These are phyloP conservation scores for Polydrusus tereticollis DNA, from an alignment of 2,888 invertebrate species.

Conservation along the genomic window DNA sequence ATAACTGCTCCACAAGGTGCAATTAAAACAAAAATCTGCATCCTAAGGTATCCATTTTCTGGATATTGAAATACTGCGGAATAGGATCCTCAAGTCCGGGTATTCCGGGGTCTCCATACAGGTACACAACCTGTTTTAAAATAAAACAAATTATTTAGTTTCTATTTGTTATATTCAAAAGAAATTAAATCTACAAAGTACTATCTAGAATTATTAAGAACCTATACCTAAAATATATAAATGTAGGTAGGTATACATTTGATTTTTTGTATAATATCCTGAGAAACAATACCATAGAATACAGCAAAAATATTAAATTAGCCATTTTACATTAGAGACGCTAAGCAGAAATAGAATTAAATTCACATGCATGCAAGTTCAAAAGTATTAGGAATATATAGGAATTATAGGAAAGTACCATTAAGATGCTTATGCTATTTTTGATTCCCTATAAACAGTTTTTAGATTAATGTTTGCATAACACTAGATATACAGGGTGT, in stretches of 20 bases:
- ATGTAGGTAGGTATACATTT: constrained; percentile 7
- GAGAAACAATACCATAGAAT: constrained; percentile 57
- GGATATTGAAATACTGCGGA: constrained; percentile 48
- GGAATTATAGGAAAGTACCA: too few relatives aligned
- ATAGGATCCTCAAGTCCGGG: constrained; percentile 51
- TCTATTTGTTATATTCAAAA: constrained; percentile 39
- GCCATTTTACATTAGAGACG: neutral
- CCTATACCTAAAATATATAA: constrained; percentile 5
- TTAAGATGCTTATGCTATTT: neutral
- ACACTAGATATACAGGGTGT: too few relatives aligned
- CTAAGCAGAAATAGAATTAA: constrained; percentile 5
- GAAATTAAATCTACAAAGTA: constrained; percentile 7
- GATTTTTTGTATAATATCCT: constrained; percentile 51
- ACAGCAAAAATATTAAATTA: constrained; percentile 54
- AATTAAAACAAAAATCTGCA: constrained; percentile 48
- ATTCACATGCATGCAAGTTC: neutral
- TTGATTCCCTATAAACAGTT: too few relatives aligned
- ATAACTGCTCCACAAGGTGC: constrained; percentile 32
- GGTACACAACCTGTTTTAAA: constrained; percentile 60
- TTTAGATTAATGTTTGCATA: too few relatives aligned
- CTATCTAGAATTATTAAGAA: neutral
- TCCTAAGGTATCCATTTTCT: constrained; percentile 52
- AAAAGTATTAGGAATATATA: neutral
- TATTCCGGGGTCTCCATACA: constrained; percentile 55
- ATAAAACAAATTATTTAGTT: constrained; percentile 55